Conservation (phyloP, 2,797 vertebrate genomes). For the Propithecus deckenii region DNA sequence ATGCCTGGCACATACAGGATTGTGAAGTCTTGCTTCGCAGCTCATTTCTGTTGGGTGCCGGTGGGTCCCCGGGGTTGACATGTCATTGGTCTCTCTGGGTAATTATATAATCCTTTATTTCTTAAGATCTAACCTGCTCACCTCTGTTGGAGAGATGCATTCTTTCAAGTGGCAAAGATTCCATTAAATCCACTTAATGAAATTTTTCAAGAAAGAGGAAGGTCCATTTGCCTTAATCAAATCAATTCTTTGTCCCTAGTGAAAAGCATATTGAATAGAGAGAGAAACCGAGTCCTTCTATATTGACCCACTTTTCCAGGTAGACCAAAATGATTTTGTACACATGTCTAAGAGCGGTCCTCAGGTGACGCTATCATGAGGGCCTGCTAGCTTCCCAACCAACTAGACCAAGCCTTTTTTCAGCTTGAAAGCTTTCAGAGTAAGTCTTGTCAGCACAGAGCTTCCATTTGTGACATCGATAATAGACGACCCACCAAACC, state of each 20-base stretch:
- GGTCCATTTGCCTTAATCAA: conserved; percentile 8
- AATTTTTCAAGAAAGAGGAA: conserved; percentile 35
- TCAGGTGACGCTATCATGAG: background rate
- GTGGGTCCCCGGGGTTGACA: background rate
- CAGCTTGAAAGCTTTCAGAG: background rate
- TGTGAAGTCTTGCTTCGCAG: background rate
- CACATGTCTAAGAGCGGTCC: background rate
- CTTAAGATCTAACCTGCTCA: conserved; percentile 6
- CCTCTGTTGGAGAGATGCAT: background rate
- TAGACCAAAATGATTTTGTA: background rate
- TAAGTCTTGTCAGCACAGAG: background rate
- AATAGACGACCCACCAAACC: background rate
- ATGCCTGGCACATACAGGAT: background rate
- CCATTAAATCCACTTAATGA: conserved; percentile 9
- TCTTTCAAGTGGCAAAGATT: background rate
- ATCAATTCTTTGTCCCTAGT: background rate
- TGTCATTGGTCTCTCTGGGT: background rate
- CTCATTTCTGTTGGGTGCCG: background rate
- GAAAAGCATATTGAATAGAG: background rate
- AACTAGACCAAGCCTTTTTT: background rate
- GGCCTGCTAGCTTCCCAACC: background rate
- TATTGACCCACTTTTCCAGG: background rate
- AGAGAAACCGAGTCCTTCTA: background rate
- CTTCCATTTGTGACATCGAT: background rate
- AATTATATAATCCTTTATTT: background rate